phyloP scores from a whole-genome alignment of 1,140 invertebrate genomes.

The Dolichoris vasculosae region DNA sequence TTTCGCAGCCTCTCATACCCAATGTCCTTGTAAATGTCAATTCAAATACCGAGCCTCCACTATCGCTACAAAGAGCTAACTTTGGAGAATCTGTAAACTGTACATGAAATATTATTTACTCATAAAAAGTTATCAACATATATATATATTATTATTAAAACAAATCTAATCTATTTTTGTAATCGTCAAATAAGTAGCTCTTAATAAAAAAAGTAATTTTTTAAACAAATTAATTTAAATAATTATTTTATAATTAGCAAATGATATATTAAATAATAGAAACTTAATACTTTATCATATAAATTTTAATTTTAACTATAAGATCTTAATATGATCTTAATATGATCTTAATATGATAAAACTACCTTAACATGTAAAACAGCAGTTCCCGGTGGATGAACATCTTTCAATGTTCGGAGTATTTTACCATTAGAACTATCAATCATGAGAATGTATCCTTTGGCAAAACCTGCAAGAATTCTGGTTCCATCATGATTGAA shows the following conservation, averaged over 20 bases:
- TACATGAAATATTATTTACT: constrained; percentile 49
- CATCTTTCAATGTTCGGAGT: constrained; percentile 86
- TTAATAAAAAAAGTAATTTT: neutral
- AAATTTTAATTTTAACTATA: neutral
- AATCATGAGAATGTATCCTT: constrained; percentile 90
- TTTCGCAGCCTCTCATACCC: constrained; percentile 90
- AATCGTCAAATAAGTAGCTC: neutral
- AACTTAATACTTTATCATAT: neutral
- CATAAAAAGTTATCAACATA: constrained; percentile 4
- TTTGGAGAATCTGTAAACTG: constrained; percentile 85
- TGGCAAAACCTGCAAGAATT: constrained; percentile 88
- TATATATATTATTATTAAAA: too few species aligned
- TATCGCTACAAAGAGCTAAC: constrained; percentile 91
- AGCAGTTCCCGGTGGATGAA: constrained; percentile 90
- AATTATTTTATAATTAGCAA: neutral
- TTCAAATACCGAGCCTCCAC: constrained; percentile 98
- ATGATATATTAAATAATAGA: neutral
- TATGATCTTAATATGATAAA: too few species aligned
- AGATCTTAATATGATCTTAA: constrained; percentile 17
- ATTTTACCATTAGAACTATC: constrained; percentile 86
- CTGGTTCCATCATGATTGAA: constrained; percentile 92
- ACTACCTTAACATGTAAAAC: constrained; percentile 89
- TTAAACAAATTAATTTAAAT: neutral
- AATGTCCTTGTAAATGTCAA: constrained; percentile 92
- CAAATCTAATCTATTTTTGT: neutral